A percentile compares a stretch with the other conserved stretches of the same genome.
phyloP scores from a whole-genome alignment of 1,140 invertebrate species.

The Solenopsis invicta region DNA sequence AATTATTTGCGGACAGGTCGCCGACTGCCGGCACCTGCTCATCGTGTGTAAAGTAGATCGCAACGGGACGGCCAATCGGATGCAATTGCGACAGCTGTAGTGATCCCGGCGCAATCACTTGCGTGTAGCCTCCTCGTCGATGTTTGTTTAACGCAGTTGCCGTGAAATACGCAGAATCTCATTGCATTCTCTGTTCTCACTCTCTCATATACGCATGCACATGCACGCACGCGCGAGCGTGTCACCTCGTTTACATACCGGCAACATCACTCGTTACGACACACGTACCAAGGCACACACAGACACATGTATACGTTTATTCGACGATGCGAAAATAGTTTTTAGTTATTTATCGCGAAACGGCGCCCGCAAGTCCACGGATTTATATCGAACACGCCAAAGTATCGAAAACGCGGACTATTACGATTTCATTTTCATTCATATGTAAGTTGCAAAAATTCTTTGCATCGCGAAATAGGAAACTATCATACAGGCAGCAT shows the following conservation, averaged over 20 bases:
- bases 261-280: background rate
- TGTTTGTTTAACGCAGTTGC: conserved; percentile 68
- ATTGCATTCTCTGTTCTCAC: background rate
- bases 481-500: background rate
- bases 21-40: conserved; percentile 59
- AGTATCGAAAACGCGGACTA: background rate
- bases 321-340: conserved; percentile 37
- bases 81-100: conserved; percentile 65
- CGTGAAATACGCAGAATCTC: conserved; percentile 67
- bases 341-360: conserved; percentile 50
- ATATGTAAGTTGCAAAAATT: conserved; percentile 45
- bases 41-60: conserved; percentile 29
- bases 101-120: conserved; percentile 65
- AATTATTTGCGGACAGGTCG: conserved; percentile 58
- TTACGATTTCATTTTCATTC: conserved; percentile 47
- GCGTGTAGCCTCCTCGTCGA: conserved; percentile 32
- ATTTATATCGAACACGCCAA: background rate
- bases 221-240: background rate
- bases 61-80: conserved; percentile 54
- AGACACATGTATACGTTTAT: background rate
- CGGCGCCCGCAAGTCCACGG: background rate
- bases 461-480: conserved; percentile 14
- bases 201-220: background rate
- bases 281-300: background rate
- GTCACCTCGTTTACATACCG: conserved; percentile 2